phyloP scores from a whole-genome alignment of 2,113 vertebrate species.

The Trematocara zebra region DNA sequence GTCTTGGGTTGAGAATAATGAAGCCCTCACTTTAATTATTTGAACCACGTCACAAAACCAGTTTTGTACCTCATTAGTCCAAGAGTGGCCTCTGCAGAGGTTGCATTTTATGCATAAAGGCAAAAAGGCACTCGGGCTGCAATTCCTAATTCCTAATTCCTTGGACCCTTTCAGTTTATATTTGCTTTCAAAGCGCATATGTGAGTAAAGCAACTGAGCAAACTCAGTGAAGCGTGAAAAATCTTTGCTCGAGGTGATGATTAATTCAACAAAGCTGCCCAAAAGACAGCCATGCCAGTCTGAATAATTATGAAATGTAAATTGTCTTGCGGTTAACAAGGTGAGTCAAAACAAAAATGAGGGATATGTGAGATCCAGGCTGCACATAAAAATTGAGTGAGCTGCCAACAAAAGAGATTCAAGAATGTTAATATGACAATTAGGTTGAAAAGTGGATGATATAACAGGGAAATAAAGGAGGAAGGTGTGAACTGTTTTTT shows the following conservation, averaged over 20 bases:
- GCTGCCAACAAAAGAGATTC: not conserved
- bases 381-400: not conserved
- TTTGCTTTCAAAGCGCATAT: not conserved
- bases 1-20: not conserved
- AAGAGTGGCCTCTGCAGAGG: not conserved
- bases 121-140: not conserved
- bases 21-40: not conserved
- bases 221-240: not conserved
- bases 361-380: not conserved
- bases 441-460: not conserved
- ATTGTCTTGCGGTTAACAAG: slow-evolving; percentile 17
- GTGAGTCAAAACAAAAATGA: slow-evolving; percentile 10
- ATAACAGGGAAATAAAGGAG: not conserved
- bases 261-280: slow-evolving; percentile 17
- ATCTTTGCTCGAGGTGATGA: not conserved
- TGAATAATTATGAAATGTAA: slow-evolving; percentile 21
- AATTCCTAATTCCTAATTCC: not conserved
- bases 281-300: not conserved
- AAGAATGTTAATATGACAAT: not conserved
- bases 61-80: not conserved
- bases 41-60: not conserved
- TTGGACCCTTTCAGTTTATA: not conserved
- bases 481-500: not conserved
- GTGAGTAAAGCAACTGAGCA: not conserved
- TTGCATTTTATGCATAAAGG: not conserved